A percentile compares a stretch with the other conserved stretches of the same genome.
These are phyloP conservation scores for Timema cristinae DNA, from an alignment of 2,888 invertebrate species.

Conservation along the genomic window DNA sequence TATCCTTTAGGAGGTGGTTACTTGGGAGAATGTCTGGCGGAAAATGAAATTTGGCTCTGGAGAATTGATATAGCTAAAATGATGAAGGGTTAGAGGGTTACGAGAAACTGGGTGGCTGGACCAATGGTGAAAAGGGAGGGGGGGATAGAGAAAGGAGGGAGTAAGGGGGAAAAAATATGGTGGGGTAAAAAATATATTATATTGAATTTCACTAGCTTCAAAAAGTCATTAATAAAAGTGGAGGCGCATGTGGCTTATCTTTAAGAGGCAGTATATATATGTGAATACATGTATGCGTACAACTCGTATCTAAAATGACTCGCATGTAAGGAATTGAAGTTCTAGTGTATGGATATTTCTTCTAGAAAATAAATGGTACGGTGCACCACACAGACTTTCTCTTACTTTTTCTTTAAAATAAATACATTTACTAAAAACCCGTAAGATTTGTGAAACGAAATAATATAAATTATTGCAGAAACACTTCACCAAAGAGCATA, in stretches of 20 bases:
- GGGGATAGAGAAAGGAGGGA: background rate
- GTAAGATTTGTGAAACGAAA: too few relatives aligned
- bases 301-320: too few relatives aligned
- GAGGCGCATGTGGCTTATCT: conserved; percentile 11
- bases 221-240: conserved; percentile 10
- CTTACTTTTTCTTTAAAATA: too few relatives aligned
- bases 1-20: conserved; percentile 6
- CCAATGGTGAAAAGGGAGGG: background rate
- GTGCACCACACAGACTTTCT: too few relatives aligned
- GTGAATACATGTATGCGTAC: too few relatives aligned
- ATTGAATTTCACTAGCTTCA: conserved; percentile 11
- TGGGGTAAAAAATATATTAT: background rate
- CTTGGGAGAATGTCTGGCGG: background rate
- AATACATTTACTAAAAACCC: too few relatives aligned
- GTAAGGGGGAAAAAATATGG: background rate
- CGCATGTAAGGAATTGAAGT: too few relatives aligned
- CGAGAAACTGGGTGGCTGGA: background rate
- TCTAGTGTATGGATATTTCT: too few relatives aligned
- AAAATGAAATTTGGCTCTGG: conserved; percentile 16
- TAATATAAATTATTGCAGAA: too few relatives aligned
- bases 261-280: too few relatives aligned
- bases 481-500: too few relatives aligned
- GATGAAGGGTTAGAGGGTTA: conserved; percentile 3
- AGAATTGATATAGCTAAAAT: conserved; percentile 14
- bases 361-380: too few relatives aligned